Conservation (phyloP, 2,888 invertebrate species). For the Cantharis rufa region DNA sequence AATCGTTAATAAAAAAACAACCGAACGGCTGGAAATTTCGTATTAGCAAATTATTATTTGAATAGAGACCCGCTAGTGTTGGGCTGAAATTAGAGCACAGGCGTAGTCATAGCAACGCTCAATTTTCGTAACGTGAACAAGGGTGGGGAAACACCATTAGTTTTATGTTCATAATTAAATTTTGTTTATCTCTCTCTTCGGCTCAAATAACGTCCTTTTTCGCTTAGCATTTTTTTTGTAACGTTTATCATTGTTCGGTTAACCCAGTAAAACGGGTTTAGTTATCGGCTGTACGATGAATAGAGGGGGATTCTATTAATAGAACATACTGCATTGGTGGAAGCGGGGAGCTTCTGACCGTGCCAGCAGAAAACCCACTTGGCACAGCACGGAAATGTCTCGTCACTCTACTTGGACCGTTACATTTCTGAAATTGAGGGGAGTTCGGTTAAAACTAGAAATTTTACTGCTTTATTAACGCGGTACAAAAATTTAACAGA, state of each 20-base stretch:
- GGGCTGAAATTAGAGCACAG: slow-evolving; percentile 10
- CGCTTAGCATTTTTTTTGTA: slow-evolving; percentile 8
- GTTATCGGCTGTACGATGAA: neutral
- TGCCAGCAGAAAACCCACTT: slow-evolving; percentile 14
- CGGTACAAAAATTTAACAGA: neutral
- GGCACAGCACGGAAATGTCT: slow-evolving; percentile 17
- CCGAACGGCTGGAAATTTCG: neutral
- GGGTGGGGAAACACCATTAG: slow-evolving; percentile 4
- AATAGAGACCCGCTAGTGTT: neutral
- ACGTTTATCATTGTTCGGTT: slow-evolving; percentile 23
- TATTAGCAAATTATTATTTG: neutral
- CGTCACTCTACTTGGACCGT: slow-evolving; percentile 12
- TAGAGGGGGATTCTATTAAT: slow-evolving; percentile 25
- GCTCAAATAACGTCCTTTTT: slow-evolving; percentile 10
- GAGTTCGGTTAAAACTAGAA: slow-evolving; percentile 10
- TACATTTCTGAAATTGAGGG: slow-evolving; percentile 19
- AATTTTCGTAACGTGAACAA: slow-evolving; percentile 18
- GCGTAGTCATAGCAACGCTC: slow-evolving; percentile 23
- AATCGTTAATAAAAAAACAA: neutral
- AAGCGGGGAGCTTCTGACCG: neutral
- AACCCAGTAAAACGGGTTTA: slow-evolving; percentile 14
- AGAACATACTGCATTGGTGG: slow-evolving; percentile 9
- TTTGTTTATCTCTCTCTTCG: slow-evolving; percentile 2
- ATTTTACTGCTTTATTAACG: neutral
- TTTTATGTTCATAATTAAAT: neutral